Evolutionary conservation across 2,797 vertebrate genomes (phyloP), one percentile per base, ranked within the genome.

Genomic region (Macropus fuliginosus): DNA sequence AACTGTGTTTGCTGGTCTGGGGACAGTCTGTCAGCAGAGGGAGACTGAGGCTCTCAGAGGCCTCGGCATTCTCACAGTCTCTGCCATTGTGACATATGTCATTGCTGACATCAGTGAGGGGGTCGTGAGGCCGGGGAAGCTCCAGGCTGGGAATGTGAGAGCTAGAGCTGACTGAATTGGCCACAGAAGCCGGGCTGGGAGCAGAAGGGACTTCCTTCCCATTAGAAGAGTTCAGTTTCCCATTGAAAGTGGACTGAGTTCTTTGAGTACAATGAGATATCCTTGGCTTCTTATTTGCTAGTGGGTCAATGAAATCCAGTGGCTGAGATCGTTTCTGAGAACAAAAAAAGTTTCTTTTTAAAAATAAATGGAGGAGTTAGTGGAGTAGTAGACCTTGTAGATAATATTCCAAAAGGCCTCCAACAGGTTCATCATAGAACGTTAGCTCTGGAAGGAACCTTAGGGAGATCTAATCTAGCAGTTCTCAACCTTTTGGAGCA

Each of bases 221-320:
- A 0, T 99, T 99, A 96, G 99, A 96, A 0, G 96, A 98, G 50
- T 96, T 98, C 91, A 99, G 97, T 97, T 99, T 99, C 96, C 99
- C 99, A 0, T 99, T 99, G 94, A 99, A 97, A 0, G 99, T 98
- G 18, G 99, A 98, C 11, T 99, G 98, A 94, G 98, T 97, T 96
- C 99, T 99, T 98, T 98, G 99, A 96, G 99, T 97, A 57, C 99
- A 98, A 95, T 99, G 99, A 0, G 99, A 99, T 98, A 99, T 99
- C 97, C 99, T 98, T 94, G 99, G 99, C 98, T 99, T 99, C 98
- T 99, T 99, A 98, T 98, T 99, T 98, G 98, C 98, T 91, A 99
- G 97, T 1, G 99, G 99, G 97, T 99, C 99, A 1, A 99, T 99
- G 96, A 99, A 99, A 29, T 99, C 99, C 91, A 98, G 96, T 29